phyloP scores from a whole-genome alignment of 2,797 vertebrate genomes.

The Siniperca scherzeri region DNA sequence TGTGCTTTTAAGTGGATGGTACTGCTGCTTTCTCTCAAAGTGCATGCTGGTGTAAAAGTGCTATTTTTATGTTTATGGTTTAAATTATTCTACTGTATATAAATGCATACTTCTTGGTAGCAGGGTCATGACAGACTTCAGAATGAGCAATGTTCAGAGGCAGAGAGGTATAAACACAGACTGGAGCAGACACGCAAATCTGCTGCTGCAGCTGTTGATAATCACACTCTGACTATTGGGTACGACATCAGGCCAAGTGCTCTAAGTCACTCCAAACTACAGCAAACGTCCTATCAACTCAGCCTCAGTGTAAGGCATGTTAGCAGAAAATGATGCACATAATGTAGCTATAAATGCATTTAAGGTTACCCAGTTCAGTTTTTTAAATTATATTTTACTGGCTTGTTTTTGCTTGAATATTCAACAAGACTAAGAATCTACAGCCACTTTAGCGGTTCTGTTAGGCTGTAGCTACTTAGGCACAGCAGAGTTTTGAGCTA shows the following conservation, averaged over 20 bases:
- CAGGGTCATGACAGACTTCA: conserved; percentile 1
- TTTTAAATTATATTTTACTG: not conserved
- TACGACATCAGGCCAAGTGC: conserved; percentile 17
- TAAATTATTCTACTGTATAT: not conserved
- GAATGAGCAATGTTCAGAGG: conserved; percentile 16
- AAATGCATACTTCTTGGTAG: not conserved
- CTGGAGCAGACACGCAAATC: conserved; percentile 5
- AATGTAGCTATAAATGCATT: not conserved
- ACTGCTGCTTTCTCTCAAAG: not conserved
- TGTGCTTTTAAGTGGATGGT: not conserved
- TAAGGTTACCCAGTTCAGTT: not conserved
- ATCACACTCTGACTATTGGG: conserved; percentile 32
- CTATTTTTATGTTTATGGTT: conserved; percentile 2
- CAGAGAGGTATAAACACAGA: not conserved
- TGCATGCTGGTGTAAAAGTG: not conserved
- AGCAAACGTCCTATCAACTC: conserved; percentile 3
- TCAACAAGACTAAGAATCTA: not conserved
- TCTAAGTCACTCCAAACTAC: not conserved
- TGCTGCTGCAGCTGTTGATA: conserved; percentile 46
- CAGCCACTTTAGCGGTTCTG: not conserved
- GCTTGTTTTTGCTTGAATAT: not conserved
- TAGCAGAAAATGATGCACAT: not conserved
- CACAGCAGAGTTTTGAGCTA: not conserved
- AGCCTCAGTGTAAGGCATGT: not conserved
- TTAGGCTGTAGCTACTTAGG: not conserved